Evolutionary conservation across 1,140 invertebrate species (phyloP).

Genomic region (Orius insidiosus): DNA sequence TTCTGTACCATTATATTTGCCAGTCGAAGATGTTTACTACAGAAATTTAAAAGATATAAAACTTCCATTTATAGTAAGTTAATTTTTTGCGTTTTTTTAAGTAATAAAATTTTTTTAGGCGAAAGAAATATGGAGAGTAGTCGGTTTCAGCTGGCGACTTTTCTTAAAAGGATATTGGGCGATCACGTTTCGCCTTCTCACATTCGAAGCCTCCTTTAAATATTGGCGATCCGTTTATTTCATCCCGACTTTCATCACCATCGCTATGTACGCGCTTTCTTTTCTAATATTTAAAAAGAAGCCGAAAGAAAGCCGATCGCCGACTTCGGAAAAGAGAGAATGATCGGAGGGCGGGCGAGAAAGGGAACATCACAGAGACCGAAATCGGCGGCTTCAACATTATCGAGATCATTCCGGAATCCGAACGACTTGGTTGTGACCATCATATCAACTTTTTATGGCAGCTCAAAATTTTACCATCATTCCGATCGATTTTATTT

Average conservation of each 20-base stretch:
- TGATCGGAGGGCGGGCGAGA: no score
- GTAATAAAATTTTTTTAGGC: slow-evolving; percentile 29
- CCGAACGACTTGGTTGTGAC: no score
- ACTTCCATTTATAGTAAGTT: no score
- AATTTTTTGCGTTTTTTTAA: background rate
- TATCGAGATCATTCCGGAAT: no score
- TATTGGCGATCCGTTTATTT: slow-evolving; percentile 74
- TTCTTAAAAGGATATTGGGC: slow-evolving; percentile 79
- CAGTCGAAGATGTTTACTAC: slow-evolving; percentile 67
- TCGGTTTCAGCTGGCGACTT: slow-evolving; percentile 66
- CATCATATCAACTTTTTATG: no score
- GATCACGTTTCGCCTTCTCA: slow-evolving; percentile 66
- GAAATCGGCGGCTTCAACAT: no score
- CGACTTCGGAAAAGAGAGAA: no score
- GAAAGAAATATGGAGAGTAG: slow-evolving; percentile 35
- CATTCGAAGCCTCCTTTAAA: slow-evolving; percentile 48
- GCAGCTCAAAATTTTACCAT: no score
- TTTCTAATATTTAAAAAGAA: background rate
- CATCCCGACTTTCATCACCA: slow-evolving; percentile 40
- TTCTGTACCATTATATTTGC: slow-evolving; percentile 67
- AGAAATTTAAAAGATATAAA: slow-evolving; percentile 40
- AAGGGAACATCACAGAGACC: no score
- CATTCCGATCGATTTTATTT: no score
- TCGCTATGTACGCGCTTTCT: slow-evolving; percentile 26
- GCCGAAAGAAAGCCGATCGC: no score